Evolutionary conservation across 2,888 invertebrate species (phyloP), one percentile per base, ranked within the genome.

Genomic region (Osedax frankpressi): DNA sequence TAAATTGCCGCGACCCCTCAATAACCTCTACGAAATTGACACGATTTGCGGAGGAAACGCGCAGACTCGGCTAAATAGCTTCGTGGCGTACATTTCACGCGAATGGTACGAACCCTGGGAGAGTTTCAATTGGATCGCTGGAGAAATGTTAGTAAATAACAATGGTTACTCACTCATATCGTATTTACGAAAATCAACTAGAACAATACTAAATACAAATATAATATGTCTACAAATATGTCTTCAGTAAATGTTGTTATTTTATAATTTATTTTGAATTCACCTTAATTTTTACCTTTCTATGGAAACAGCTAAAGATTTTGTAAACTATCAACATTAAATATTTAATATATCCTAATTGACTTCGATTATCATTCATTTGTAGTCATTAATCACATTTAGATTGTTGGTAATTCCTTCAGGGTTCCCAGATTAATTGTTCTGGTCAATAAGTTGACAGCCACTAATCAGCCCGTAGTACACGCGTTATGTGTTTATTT

Each of bases 31-130:
- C 44, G 44, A 44, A 6, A 6, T 44, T 44, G 11, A 19, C 44
- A 44, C 44, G 6, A 44, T 44, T 6, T 11, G 6, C 44, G 44
- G 19, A 11, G 44, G 19, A 44, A 19, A 44, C 44, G 11, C 19
- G 44, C 44, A 44, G 44, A 6, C 44, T 44, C 44, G 6, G 44
- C 81, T 88, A 67, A 86, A 87, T 72, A 87, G 88, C 70, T 90
- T 90, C 86, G 89, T 89, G 83, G 86, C 86, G 79, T 86, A 88
- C 79, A 87, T 89, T 76, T 86, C 87, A 3, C 87, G 88, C 77
- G 88, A 88, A 78, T 76, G 88, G 88, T 84, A 82, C 78, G 83
- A 84, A 75, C 82, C 84, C 78, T 92, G 92, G 91, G 82, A 87
- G 14, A 89, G 90, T 81, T 85, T 90, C 76, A 88, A 88, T 74